Percentiles rank a stretch among this genome's conserved stretches.
Conservation (phyloP, 2,888 invertebrate genomes). For the Campaea margaritaria region DNA sequence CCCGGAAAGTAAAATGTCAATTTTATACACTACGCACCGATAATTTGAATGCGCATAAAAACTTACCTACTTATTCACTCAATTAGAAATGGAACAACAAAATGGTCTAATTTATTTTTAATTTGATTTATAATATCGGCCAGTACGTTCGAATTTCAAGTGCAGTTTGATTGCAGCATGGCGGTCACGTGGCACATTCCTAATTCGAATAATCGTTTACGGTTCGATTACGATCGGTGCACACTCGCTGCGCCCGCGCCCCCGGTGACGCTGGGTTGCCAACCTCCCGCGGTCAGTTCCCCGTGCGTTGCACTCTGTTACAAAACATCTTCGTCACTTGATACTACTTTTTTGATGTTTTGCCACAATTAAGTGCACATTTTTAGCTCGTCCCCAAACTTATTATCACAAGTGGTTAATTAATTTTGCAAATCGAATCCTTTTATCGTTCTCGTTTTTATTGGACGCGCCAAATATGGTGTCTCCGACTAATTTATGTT, state of each 20-base stretch:
- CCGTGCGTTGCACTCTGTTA: slow-evolving; percentile 77
- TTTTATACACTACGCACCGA: slow-evolving; percentile 54
- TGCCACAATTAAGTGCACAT: slow-evolving; percentile 70
- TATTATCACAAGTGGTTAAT: slow-evolving; percentile 78
- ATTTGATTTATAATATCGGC: slow-evolving; percentile 14
- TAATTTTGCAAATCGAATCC: slow-evolving; percentile 69
- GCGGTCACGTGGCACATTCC: slow-evolving; percentile 65
- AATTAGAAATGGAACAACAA: slow-evolving; percentile 34
- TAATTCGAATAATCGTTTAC: slow-evolving; percentile 71
- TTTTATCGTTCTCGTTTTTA: slow-evolving; percentile 66
- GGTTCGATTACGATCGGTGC: slow-evolving; percentile 58
- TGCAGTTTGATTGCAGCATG: slow-evolving; percentile 39
- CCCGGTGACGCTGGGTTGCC: slow-evolving; percentile 61
- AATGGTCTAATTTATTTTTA: slow-evolving; percentile 17
- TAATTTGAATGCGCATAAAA: slow-evolving; percentile 37
- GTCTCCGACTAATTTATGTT: slow-evolving; percentile 59
- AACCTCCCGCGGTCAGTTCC: slow-evolving; percentile 71
- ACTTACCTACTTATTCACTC: slow-evolving; percentile 21
- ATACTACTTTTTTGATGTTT: slow-evolving; percentile 68
- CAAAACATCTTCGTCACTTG: slow-evolving; percentile 73
- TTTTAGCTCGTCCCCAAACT: slow-evolving; percentile 64
- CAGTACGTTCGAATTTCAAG: slow-evolving; percentile 56
- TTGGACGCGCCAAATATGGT: slow-evolving; percentile 59
- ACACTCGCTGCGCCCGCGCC: slow-evolving; percentile 55
- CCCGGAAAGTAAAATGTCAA: slow-evolving; percentile 77